Percentiles rank a stretch among this genome's conserved stretches.
Conservation (phyloP, 92 coral and sea anemone species). For the Zoanthus solanderi region DNA sequence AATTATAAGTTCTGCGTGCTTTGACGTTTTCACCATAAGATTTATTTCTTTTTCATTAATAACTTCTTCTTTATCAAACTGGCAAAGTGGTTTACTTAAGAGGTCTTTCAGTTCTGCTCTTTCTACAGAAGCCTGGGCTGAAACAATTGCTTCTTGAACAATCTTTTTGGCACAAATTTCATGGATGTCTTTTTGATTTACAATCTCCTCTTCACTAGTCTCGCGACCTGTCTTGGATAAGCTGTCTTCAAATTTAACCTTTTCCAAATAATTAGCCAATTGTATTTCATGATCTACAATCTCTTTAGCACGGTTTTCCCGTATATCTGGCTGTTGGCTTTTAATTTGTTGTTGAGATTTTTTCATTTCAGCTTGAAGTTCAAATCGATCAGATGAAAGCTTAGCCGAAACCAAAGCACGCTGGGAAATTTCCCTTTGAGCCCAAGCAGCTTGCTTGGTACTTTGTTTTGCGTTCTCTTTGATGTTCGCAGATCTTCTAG, state of each 20-base stretch:
- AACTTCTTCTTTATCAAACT: conserved; percentile 15
- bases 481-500: neutral
- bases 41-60: conserved; percentile 19
- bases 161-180: conserved; percentile 50
- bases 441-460: conserved; percentile 35
- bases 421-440: conserved; percentile 57
- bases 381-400: conserved; percentile 61
- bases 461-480: conserved; percentile 22
- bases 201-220: neutral
- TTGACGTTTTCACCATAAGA: conserved; percentile 23
- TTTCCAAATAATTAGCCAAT: conserved; percentile 50
- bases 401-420: conserved; percentile 73
- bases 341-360: conserved; percentile 49
- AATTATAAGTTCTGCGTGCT: conserved; percentile 64
- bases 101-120: conserved; percentile 5
- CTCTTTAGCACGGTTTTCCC: conserved; percentile 48
- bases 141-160: conserved; percentile 45
- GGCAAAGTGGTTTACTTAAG: conserved; percentile 3
- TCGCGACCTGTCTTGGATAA: conserved; percentile 12
- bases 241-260: neutral
- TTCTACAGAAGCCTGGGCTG: conserved; percentile 57
- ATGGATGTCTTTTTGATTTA: conserved; percentile 42
- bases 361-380: conserved; percentile 51
- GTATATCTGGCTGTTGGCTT: conserved; percentile 31
- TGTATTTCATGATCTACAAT: conserved; percentile 39